Base-by-base conservation (phyloP, 2,797 vertebrate genomes). In the Scarus forsteni region DNA sequence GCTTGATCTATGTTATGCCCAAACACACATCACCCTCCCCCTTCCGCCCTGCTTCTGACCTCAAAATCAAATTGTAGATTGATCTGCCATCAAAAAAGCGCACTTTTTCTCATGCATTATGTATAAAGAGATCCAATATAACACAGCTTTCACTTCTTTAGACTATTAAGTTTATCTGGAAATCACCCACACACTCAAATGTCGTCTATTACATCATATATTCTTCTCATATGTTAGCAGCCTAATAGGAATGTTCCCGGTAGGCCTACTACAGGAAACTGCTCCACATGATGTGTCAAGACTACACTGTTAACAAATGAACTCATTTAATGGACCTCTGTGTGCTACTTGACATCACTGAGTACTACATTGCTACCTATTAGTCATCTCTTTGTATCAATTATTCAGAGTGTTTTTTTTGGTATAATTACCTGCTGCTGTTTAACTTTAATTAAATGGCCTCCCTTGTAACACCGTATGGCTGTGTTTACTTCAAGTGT, bases 401-500 rank as follows among this genome's bases (percentile, higher is more conserved):
- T 36, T 13, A 46, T 48, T 56, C 9, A 15, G 34, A 19, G 18
- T 27, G 36, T 42, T 57, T 8, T 61, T 27, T 8, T 61, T 27
- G n/a, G 6, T 51, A 34, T 18, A 40, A 44, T 15, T 63, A 48
- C 40, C 12, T 9, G 15, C 40, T 53, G 18, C 16, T 57, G 35
- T 58, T 45, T 16, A 19, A 34, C 7, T 3, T 42, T 36, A 19
- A 42, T 53, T n/a, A 43, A 60, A 35, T 43, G 10, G 35, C n/a
- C 19, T 53, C 60, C 36, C 42, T 18, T 46, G 53, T 10, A 42
- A 40, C 51, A 46, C 19, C 38, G 3, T 53, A 63, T 42, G 19
- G 2, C 12, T 14, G 9, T 63, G 46, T 46, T 62, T 58, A 62
- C 46, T 38, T 61, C 45, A 15, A 50, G 45, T 18, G 13, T 56